Percentiles rank a stretch among this genome's conserved stretches.
Evolutionary conservation across 2,113 vertebrate species (phyloP).

Genomic region (Chaetura pelagica): DNA sequence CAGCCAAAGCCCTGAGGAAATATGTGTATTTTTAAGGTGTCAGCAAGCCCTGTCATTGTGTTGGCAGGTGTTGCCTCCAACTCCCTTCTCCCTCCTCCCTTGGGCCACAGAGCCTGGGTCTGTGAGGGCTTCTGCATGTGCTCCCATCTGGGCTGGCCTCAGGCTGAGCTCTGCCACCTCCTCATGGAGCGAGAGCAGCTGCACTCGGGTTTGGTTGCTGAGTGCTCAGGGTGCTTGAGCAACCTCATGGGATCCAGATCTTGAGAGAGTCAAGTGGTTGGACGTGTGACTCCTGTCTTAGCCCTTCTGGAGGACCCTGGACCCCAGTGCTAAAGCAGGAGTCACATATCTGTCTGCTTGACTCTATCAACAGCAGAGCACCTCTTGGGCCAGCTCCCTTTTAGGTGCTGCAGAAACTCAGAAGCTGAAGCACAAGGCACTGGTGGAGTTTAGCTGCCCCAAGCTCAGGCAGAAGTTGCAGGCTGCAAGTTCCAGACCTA

Average conservation of each 20-base stretch:
- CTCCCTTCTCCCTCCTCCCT: background rate
- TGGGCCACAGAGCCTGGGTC: background rate
- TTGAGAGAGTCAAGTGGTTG: background rate
- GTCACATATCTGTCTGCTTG: background rate
- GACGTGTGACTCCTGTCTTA: background rate
- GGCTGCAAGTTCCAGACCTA: too few relatives aligned
- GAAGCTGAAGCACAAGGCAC: too few relatives aligned
- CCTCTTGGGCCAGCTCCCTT: too few relatives aligned
- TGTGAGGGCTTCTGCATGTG: background rate
- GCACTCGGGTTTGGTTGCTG: background rate
- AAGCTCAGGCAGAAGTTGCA: too few relatives aligned
- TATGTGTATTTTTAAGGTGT: background rate
- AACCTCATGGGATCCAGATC: background rate
- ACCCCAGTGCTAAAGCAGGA: background rate
- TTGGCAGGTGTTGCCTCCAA: background rate
- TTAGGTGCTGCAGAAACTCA: too few relatives aligned
- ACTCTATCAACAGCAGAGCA: too few relatives aligned
- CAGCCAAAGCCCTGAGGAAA: background rate
- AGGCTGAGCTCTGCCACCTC: background rate
- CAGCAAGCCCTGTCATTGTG: background rate
- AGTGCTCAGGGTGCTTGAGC: background rate
- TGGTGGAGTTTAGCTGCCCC: too few relatives aligned
- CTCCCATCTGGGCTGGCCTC: background rate
- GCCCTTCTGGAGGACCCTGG: too few relatives aligned
- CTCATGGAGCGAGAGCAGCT: background rate